Evolutionary conservation across 2,888 invertebrate species (phyloP).

Genomic region (Drosophila recens): DNA sequence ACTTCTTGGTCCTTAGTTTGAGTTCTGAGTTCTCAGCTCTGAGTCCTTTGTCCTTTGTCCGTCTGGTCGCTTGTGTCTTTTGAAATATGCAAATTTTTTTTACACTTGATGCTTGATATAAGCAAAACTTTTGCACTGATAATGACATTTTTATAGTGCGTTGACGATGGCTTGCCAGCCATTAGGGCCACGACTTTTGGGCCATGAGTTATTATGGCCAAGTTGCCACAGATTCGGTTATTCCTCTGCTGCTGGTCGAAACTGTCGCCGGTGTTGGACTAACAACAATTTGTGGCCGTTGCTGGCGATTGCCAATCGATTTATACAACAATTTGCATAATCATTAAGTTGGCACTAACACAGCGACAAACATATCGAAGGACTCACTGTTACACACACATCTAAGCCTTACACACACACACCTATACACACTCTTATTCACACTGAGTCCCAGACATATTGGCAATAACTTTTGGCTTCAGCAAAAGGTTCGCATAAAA

Average conservation of each 20-base stretch:
- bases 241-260: conserved; percentile 15
- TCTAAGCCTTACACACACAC: conserved; percentile 18
- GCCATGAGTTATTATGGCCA: conserved; percentile 42
- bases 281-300: conserved; percentile 62
- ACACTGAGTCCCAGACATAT: conserved; percentile 37
- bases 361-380: conserved; percentile 2
- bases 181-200: conserved; percentile 48
- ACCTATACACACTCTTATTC: conserved; percentile 4
- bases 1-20: conserved; percentile 20
- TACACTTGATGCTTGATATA: conserved; percentile 68
- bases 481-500: conserved; percentile 74
- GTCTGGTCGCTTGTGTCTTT: conserved; percentile 46
- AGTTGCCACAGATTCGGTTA: conserved; percentile 9
- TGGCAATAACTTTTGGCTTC: conserved; percentile 68
- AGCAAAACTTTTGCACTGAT: conserved; percentile 74
- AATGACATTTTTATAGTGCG: conserved; percentile 80
- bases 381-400: conserved; percentile 46
- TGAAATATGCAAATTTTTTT: conserved; percentile 61
- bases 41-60: conserved; percentile 2
- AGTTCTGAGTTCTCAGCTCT: not conserved
- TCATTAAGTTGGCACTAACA: conserved; percentile 68
- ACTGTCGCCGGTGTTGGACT: conserved; percentile 53
- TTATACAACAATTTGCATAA: conserved; percentile 78
- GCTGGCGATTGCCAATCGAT: conserved; percentile 70
- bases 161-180: conserved; percentile 70